Evolutionary conservation across 2,888 invertebrate genomes (phyloP), one percentile per base, ranked within the genome.

Genomic region (Cynaeus angustus): DNA sequence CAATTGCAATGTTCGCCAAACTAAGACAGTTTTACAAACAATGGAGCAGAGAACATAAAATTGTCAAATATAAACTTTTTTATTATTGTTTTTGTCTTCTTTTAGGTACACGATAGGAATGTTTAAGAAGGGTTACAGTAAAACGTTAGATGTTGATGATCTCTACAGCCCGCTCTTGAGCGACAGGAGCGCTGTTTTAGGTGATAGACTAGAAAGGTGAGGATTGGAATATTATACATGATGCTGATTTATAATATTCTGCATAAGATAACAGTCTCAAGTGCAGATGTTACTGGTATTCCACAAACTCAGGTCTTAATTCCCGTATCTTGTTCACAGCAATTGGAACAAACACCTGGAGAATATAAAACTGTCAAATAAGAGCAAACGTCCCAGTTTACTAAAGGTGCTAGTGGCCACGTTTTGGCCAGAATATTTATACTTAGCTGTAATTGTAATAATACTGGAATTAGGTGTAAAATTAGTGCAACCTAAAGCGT

Each of bases 21-120:
- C n/a, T n/a, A n/a, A n/a, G n/a, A n/a, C n/a, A n/a, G n/a, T n/a
- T n/a, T n/a, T n/a, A n/a, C n/a, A n/a, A n/a, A n/a, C n/a, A n/a
- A n/a, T n/a, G n/a, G n/a, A n/a, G n/a, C n/a, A n/a, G n/a, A n/a
- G n/a, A n/a, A n/a, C n/a, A n/a, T n/a, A n/a, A n/a, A n/a, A n/a
- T n/a, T n/a, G n/a, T n/a, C n/a, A n/a, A n/a, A n/a, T n/a, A n/a
- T n/a, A n/a, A n/a, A n/a, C n/a, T n/a, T n/a, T n/a, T n/a, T n/a
- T n/a, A n/a, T n/a, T 28, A 28, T 28, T 7, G 28, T 28, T 28
- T 10, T 13, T 41, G n/a, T 41, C 41, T 6, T 41, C n/a, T 85
- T 88, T 38, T 38, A 92, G 92, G 85, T 96, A 94, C 91, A 91
- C 94, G 64, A 86, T 93, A 79, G 91, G 91, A 3, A 85, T 94